Percentiles rank a stretch among this genome's conserved stretches.
These are phyloP conservation scores for Idaea dimidiata DNA, from an alignment of 2,888 invertebrate species.

Conservation along the genomic window DNA sequence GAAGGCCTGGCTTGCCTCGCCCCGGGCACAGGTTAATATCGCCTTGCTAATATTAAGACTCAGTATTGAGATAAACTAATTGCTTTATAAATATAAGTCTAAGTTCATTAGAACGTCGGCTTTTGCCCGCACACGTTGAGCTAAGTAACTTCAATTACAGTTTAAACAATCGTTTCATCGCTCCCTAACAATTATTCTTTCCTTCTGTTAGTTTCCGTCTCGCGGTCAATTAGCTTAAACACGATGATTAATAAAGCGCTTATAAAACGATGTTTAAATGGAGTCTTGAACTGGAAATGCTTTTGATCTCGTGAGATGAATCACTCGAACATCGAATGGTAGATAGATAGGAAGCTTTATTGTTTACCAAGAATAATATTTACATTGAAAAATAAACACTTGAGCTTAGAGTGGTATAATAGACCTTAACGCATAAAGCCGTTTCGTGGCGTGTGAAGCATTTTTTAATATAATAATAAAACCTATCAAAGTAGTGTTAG, in stretches of 20 bases:
- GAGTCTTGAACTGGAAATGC: not conserved
- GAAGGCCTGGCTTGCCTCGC: conserved; percentile 17
- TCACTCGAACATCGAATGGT: not conserved
- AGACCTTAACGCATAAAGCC: too few species aligned
- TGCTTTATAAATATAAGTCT: conserved; percentile 61
- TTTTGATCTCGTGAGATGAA: not conserved
- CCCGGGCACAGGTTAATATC: conserved; percentile 45
- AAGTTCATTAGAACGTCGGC: conserved; percentile 47
- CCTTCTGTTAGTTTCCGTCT: conserved; percentile 27
- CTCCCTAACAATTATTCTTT: conserved; percentile 22
- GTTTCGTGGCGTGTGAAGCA: too few species aligned
- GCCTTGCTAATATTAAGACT: conserved; percentile 54
- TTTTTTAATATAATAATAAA: too few species aligned
- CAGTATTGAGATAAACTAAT: conserved; percentile 68
- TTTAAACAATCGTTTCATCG: conserved; percentile 20
- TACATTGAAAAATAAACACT: too few species aligned
- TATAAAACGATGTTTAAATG: not conserved
- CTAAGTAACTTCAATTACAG: conserved; percentile 28
- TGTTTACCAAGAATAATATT: too few species aligned
- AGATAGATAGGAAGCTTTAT: not conserved
- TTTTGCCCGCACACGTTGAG: conserved; percentile 45
- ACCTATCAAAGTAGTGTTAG: too few species aligned
- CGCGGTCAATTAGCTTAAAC: conserved; percentile 19
- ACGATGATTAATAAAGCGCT: not conserved
- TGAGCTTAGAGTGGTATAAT: too few species aligned